Conservation (phyloP, 2,888 invertebrate genomes). For the Toxonevra muliebris region DNA sequence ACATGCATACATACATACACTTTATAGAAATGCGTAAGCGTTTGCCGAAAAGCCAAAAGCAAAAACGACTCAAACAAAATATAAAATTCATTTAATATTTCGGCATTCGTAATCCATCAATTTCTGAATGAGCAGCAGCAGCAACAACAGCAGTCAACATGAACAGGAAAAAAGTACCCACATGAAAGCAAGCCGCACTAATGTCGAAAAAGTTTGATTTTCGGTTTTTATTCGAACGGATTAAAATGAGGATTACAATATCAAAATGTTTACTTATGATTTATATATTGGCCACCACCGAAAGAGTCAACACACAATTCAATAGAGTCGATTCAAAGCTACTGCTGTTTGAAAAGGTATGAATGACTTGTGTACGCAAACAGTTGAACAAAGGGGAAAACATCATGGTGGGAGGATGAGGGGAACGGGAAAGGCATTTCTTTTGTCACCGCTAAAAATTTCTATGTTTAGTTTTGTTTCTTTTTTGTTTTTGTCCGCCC, state of each 20-base stretch:
- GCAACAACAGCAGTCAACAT: neutral
- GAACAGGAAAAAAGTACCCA: conserved; percentile 14
- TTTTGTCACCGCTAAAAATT: no score
- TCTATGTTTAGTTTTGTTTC: no score
- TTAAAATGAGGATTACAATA: conserved; percentile 39
- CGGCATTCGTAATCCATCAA: conserved; percentile 34
- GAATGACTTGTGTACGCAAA: no score
- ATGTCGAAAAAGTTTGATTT: conserved; percentile 38
- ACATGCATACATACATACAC: conserved; percentile 9
- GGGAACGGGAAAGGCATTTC: no score
- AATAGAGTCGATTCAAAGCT: no score
- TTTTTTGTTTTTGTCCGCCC: no score
- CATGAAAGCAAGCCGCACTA: conserved; percentile 38
- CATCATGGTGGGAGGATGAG: no score
- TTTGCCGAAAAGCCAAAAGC: conserved; percentile 33
- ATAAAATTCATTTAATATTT: conserved; percentile 25
- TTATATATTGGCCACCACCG: conserved; percentile 31
- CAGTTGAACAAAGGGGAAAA: no score
- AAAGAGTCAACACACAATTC: conserved; percentile 10
- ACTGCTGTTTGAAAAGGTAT: no score
- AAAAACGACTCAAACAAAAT: conserved; percentile 31
- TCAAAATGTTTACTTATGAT: conserved; percentile 40
- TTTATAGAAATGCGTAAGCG: conserved; percentile 16
- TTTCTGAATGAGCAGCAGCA: conserved; percentile 6
- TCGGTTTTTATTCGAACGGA: conserved; percentile 37